Percentiles rank a stretch among this genome's conserved stretches.
phyloP scores from a whole-genome alignment of 2,888 invertebrate genomes.

The Ditula angustiorana region DNA sequence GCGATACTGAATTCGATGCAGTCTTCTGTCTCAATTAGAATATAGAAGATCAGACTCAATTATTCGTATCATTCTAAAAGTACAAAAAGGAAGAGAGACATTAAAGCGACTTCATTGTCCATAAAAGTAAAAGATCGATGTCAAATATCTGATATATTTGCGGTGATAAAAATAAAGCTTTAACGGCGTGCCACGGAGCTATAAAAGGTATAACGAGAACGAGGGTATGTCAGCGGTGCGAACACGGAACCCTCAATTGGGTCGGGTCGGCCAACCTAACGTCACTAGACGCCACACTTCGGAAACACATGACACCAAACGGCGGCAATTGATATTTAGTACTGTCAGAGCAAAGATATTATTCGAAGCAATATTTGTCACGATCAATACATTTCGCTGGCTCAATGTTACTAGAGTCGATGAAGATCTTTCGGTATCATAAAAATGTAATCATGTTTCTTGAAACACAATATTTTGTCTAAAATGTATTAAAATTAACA shows the following conservation, averaged over 20 bases:
- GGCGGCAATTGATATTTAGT: background rate
- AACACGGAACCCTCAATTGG: slow-evolving; percentile 65
- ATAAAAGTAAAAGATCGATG: slow-evolving; percentile 31
- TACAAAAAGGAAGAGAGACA: slow-evolving; percentile 1
- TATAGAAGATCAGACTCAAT: too few relatives aligned
- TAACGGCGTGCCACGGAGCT: slow-evolving; percentile 62
- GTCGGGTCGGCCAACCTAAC: slow-evolving; percentile 54
- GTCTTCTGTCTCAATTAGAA: too few relatives aligned
- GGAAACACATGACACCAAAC: slow-evolving; percentile 42
- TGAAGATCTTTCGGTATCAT: too few relatives aligned
- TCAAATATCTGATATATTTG: slow-evolving; percentile 45
- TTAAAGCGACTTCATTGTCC: slow-evolving; percentile 9
- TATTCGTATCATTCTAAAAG: background rate
- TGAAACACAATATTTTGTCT: too few relatives aligned
- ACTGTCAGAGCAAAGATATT: background rate
- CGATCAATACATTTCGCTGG: background rate
- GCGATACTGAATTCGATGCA: too few relatives aligned
- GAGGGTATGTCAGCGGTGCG: slow-evolving; percentile 57
- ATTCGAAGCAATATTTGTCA: background rate
- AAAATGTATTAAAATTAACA: too few relatives aligned
- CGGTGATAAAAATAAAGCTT: slow-evolving; percentile 64
- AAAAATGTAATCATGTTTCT: too few relatives aligned
- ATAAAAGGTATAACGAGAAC: slow-evolving; percentile 64
- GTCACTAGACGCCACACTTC: slow-evolving; percentile 46
- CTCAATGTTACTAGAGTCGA: background rate